Evolutionary conservation across 2,797 vertebrate species (phyloP).

Genomic region (Schizopygopsis malacanthus): DNA sequence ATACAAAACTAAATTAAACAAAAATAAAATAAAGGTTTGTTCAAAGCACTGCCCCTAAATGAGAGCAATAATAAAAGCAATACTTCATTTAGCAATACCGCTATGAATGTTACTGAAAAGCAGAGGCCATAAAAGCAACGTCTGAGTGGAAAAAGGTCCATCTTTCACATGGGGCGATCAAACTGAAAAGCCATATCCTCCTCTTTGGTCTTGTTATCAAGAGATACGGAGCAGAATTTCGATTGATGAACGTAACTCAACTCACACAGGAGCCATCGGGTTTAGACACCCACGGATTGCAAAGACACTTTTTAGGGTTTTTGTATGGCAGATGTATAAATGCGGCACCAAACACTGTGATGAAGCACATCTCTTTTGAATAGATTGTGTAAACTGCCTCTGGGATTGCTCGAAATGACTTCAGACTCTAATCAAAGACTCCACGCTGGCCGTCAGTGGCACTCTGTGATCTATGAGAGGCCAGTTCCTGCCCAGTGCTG

Average conservation of each 20-base stretch:
- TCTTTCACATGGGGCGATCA: background rate
- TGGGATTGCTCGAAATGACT: slow-evolving; percentile 47
- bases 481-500: slow-evolving; percentile 53
- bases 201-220: background rate
- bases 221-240: background rate
- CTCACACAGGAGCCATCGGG: background rate
- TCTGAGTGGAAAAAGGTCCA: background rate
- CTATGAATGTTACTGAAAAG: background rate
- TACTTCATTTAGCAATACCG: background rate
- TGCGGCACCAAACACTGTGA: slow-evolving; percentile 25
- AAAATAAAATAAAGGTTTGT: background rate
- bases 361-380: slow-evolving; percentile 28
- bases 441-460: slow-evolving; percentile 49
- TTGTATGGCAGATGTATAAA: slow-evolving; percentile 16
- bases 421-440: slow-evolving; percentile 58
- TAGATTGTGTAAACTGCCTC: slow-evolving; percentile 49
- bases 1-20: background rate
- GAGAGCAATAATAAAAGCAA: background rate
- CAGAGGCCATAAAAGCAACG: background rate
- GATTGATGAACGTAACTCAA: background rate
- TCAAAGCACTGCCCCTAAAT: background rate
- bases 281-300: slow-evolving; percentile 12
- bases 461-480: slow-evolving; percentile 56
- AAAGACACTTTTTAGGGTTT: slow-evolving; percentile 27
- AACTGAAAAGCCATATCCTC: background rate